These are phyloP conservation scores for Andrena fulva DNA, from an alignment of 2,888 invertebrate species.

Conservation along the genomic window DNA sequence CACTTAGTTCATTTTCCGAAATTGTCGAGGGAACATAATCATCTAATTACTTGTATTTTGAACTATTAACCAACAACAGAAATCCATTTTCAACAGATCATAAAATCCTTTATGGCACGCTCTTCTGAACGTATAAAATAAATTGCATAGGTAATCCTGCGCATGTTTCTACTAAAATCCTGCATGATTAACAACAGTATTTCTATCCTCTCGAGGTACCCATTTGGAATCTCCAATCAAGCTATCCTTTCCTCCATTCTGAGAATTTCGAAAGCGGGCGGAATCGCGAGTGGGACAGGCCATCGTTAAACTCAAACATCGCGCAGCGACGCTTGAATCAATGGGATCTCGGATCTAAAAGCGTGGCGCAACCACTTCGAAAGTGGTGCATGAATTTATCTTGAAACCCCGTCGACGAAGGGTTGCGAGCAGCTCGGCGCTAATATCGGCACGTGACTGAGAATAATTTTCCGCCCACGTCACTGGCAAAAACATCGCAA, in stretches of 20 bases:
- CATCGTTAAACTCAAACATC: neutral
- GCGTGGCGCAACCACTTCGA: neutral
- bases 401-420: constrained; percentile 1
- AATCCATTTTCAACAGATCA: too few species aligned
- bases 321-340: neutral
- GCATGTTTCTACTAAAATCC: neutral
- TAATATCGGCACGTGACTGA: constrained; percentile 49
- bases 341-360: neutral
- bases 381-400: constrained; percentile 11
- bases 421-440: constrained; percentile 9
- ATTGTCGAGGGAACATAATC: neutral
- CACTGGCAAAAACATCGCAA: constrained; percentile 43
- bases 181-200: neutral
- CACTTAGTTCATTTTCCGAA: neutral
- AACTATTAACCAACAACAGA: too few species aligned
- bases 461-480: constrained; percentile 51
- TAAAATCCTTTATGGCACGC: too few species aligned
- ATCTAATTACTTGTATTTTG: neutral
- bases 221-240: neutral
- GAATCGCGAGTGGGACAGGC: neutral
- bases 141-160: too few species aligned
- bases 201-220: neutral
- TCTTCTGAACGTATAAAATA: too few species aligned
- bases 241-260: neutral
- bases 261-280: neutral